Evolutionary conservation across 2,797 vertebrate genomes (phyloP), one percentile per base, ranked within the genome.

Genomic region (Crocidura indochinensis): DNA sequence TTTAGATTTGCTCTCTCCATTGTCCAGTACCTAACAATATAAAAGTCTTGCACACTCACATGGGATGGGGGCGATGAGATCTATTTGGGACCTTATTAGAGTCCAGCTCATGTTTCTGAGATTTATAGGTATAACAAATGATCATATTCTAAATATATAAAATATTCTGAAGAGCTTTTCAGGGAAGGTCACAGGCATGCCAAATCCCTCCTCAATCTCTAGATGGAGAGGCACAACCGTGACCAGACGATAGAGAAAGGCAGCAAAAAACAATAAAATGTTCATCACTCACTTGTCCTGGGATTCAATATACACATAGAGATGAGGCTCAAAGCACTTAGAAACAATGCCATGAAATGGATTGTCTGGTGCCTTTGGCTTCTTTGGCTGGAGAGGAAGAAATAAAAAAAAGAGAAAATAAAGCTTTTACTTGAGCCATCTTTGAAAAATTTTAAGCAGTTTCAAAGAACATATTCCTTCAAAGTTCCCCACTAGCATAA

Each of bases 321-420:
- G 99, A 97, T 99, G 99, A 96, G 99, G 99, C 95, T 99, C 99
- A 94, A 99, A 99, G 96, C 99, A 99, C 98, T 99, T 99, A 97
- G 99, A 99, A 96, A 99, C 98, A 47, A 99, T 99, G 96, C 99
- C 99, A 27, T 99, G 99, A 95, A 99, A 99, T 29, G 99, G 99
- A 96, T 99, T 99, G 91, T 99, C 99, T 4, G 99, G 99, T 88
- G 98, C 98, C 96, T 99, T 99, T 3, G 98, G 99, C 97, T 99
- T 99, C 98, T 99, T 99, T 79, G 98, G 99, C 99, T 99, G 96
- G 96, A 97, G 94, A 91, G 89, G 89, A 93, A 87, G 71, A 78
- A 38, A 60, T 20, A 22, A 27, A 49, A 95, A 95, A 97, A 95
- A 73, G 95, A 95, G 93, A 88, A 91, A 92, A 95, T 76, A 75